Base-by-base conservation (phyloP, 2,888 invertebrate species). In the Ectemnius continuus region DNA sequence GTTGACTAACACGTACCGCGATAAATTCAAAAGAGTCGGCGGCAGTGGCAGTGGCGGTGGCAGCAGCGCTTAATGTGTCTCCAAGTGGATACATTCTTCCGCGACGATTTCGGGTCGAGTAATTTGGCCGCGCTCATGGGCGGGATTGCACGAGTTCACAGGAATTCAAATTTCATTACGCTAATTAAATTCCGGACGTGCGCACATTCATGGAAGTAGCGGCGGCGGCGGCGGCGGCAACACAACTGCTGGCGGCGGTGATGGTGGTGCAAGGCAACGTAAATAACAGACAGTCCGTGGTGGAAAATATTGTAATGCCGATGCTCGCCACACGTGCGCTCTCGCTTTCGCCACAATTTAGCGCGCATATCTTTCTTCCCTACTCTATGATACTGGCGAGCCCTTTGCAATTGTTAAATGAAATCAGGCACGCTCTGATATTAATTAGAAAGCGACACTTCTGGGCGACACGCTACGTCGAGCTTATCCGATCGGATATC, bases 121-220 rank as follows among this genome's bases (percentile, higher is more conserved):
- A 73, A 69, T 28, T 20, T 26, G 26, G 61, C 36, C 36, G 36
- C 36, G 58, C 26, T 52, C n/a, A 13, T 67, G 65, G 60, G 59
- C 57, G 20, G 62, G 56, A 74, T 28, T 67, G 61, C 74, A 36
- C n/a, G 14, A 60, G 56, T 69, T 61, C 47, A 61, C 65, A 70
- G 68, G 71, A 70, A 76, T 75, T 56, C 66, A 47, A 69, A 73
- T 82, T 82, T 78, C 80, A 82, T 82, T 82, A 82, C 82, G 75
- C 75, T 78, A 82, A 82, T 82, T 82, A 82, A 82, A 78, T 80
- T 70, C 70, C 78, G 18, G 67, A 76, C 64, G 67, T 72, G 64
- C 62, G 70, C 64, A 73, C 70, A 73, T 63, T 63, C 11, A 23
- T 23, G 23, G 23, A 36, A 36, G 64, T 26, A n/a, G n/a, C 52